phyloP scores from a whole-genome alignment of 2,888 invertebrate species.

The Limenitis camilla region DNA sequence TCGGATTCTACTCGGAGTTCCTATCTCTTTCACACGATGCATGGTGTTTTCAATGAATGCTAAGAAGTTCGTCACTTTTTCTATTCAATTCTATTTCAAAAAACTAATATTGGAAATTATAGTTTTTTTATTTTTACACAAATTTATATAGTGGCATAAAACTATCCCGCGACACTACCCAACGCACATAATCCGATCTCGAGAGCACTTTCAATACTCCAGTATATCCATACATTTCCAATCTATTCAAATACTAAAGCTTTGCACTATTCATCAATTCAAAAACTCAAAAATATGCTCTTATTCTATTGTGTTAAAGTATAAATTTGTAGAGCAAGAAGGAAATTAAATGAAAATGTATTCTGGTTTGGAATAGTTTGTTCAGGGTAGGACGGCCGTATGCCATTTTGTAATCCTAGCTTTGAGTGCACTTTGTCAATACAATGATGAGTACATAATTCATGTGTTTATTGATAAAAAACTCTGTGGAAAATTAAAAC shows the following conservation, averaged over 20 bases:
- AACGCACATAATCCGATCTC: conserved; percentile 51
- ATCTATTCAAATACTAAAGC: conserved; percentile 50
- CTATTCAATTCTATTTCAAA: no score
- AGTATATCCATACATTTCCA: conserved; percentile 37
- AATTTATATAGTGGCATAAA: conserved; percentile 28
- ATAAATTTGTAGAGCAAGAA: not conserved
- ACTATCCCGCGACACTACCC: conserved; percentile 32
- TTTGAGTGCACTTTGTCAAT: conserved; percentile 59
- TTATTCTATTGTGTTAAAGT: conserved; percentile 22
- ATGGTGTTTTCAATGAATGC: no score
- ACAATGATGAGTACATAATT: conserved; percentile 32
- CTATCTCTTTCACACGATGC: no score
- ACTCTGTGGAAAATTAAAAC: not conserved
- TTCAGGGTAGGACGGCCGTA: conserved; percentile 33
- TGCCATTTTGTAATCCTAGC: conserved; percentile 62
- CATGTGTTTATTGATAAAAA: not conserved
- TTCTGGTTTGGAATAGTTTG: conserved; percentile 43
- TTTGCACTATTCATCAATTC: not conserved
- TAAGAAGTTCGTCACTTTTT: no score
- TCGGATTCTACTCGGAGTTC: no score
- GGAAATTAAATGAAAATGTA: conserved; percentile 6
- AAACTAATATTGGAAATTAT: no score
- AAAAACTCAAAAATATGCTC: conserved; percentile 2
- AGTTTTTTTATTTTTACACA: no score
- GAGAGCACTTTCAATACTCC: conserved; percentile 63